Base-by-base conservation (phyloP, 2,113 vertebrate genomes). In the Petrocephalus zakoni region DNA sequence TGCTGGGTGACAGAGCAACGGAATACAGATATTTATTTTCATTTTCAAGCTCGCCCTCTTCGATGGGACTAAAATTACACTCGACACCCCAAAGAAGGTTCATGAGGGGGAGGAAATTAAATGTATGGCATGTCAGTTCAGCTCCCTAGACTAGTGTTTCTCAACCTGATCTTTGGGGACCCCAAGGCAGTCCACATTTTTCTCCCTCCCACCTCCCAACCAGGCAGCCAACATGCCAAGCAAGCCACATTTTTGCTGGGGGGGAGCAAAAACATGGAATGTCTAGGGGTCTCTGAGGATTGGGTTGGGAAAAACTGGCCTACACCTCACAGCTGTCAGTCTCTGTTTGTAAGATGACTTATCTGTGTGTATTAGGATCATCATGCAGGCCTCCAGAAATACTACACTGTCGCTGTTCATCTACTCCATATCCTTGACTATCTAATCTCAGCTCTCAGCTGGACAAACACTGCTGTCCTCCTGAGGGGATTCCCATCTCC, bases 21-120 rank as follows among this genome's bases (percentile, higher is more conserved):
- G 72, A 42, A 85, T 51, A 85, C 46, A 25, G 49, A 85, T 85
- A 85, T 85, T 52, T 51, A 85, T 85, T 49, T 85, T 85, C 61
- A 85, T 85, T 52, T 84, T 49, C 46, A 84, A 84, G 42, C 10
- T 49, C 22, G 22, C 5, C 47, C 81, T 83, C 22, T 84, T 25
- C 10, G 17, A 49, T 52, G 46, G 22, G 49, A 85, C n/a, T 1
- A 2, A 85, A 85, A 85, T 85, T 85, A 51, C 4, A 4, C 82
- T 29, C 13, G 22, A 49, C 82, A 52, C 8, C 19, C 46, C 10
- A 29, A 84, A 25, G 21, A 85, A 78, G 22, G 81, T 51, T 47
- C 81, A 83, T 6, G 47, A 49, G 17, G 81, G 21, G 46, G 47
- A n/a, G 82, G 82, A 85, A 85, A 85, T 85, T 21, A 85, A 49